phyloP scores from a whole-genome alignment of 2,888 invertebrate genomes.

The Formica aserva region DNA sequence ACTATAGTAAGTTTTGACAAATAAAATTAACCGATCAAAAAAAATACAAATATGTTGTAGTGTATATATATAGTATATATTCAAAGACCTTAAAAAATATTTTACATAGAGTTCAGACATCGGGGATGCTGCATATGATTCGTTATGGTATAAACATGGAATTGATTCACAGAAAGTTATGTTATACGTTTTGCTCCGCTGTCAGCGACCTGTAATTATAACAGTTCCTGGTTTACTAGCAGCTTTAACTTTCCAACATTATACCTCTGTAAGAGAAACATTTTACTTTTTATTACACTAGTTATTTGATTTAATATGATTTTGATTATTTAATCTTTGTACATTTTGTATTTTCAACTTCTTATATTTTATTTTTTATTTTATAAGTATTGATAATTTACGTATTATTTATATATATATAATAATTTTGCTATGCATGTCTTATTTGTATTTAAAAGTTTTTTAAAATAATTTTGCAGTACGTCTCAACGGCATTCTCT shows the following conservation, averaged over 20 bases:
- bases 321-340: neutral
- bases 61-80: neutral
- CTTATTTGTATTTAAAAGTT: neutral
- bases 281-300: neutral
- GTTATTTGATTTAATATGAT: neutral
- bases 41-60: neutral
- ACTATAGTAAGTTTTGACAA: constrained; percentile 62
- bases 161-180: constrained; percentile 36
- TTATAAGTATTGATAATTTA: neutral
- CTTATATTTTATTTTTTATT: neutral
- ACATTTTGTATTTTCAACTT: neutral
- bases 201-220: constrained; percentile 57
- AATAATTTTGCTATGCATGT: neutral
- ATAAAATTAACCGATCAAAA: neutral
- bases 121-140: constrained; percentile 32
- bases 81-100: neutral
- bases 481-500: neutral
- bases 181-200: constrained; percentile 42
- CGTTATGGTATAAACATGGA: constrained; percentile 48
- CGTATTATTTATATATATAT: neutral
- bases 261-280: constrained; percentile 58
- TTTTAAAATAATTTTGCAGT: constrained; percentile 16
- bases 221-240: constrained; percentile 57
- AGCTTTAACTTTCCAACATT: constrained; percentile 69
- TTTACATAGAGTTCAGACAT: constrained; percentile 39